Evolutionary conservation across 2,888 invertebrate species (phyloP).

Genomic region (Lasioglossum leucozonium): DNA sequence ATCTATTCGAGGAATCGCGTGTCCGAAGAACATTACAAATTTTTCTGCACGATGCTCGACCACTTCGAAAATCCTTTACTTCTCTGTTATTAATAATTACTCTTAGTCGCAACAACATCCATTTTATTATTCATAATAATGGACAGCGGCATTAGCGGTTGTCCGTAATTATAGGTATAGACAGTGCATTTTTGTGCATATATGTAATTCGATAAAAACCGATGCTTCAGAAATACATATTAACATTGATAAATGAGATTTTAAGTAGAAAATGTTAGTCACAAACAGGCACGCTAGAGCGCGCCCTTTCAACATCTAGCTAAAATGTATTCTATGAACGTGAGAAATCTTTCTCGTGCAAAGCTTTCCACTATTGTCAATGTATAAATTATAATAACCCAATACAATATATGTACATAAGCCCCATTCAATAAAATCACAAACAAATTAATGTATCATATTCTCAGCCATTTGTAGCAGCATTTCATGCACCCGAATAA

Average conservation of each 20-base stretch:
- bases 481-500: neutral
- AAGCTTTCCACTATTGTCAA: neutral
- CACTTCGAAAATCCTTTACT: neutral
- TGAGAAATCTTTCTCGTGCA: neutral
- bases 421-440: neutral
- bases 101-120: neutral
- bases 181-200: neutral
- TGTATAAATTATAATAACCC: neutral
- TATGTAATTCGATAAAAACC: neutral
- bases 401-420: neutral
- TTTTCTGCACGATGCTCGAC: neutral
- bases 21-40: neutral
- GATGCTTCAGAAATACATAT: neutral
- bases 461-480: neutral
- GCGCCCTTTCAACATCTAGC: neutral
- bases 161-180: neutral
- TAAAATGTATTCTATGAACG: neutral
- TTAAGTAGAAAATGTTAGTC: neutral
- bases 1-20: neutral
- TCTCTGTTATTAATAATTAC: constrained; percentile 1
- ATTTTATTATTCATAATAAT: neutral
- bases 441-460: neutral
- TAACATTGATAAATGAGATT: neutral
- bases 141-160: neutral
- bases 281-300: neutral